A percentile compares a stretch with the other conserved stretches of the same genome.
These are phyloP conservation scores for Lochmaea capreae DNA, from an alignment of 2,888 invertebrate species.

Conservation along the genomic window DNA sequence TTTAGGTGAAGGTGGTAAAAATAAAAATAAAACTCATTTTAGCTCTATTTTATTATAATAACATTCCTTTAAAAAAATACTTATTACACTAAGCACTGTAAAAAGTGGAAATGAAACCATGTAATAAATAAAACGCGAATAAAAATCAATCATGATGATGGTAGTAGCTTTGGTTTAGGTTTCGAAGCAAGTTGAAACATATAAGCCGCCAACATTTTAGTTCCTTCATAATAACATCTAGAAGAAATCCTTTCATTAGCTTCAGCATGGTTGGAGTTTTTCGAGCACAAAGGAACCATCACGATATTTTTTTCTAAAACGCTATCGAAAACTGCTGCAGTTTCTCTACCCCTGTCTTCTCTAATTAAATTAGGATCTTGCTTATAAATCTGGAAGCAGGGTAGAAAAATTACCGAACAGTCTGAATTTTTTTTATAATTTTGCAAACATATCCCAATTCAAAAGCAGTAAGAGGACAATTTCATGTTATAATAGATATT, in stretches of 20 bases:
- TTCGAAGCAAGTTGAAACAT: conserved; percentile 57
- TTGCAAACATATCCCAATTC: no score
- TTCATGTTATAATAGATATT: no score
- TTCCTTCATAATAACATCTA: conserved; percentile 64
- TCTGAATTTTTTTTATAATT: no score
- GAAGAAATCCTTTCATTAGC: conserved; percentile 63
- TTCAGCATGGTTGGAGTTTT: conserved; percentile 58
- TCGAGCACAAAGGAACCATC: conserved; percentile 62
- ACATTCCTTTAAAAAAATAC: no score
- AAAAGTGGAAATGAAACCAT: not conserved
- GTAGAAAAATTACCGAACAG: conserved; percentile 26
- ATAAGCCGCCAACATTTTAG: conserved; percentile 65
- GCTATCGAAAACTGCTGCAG: conserved; percentile 62
- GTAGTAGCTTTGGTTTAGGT: conserved; percentile 1
- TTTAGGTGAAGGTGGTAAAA: no score
- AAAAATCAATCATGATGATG: not conserved
- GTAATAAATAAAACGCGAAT: not conserved
- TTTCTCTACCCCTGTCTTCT: conserved; percentile 62
- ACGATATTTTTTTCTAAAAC: conserved; percentile 63
- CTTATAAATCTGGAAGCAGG: conserved; percentile 62
- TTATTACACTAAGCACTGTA: no score
- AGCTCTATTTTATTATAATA: no score
- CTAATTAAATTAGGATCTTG: conserved; percentile 65
- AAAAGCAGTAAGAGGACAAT: no score
- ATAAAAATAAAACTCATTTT: no score